Evolutionary conservation across 2,797 vertebrate genomes (phyloP), one percentile per base, ranked within the genome.

Genomic region (Oryzias dopingdopingensis): DNA sequence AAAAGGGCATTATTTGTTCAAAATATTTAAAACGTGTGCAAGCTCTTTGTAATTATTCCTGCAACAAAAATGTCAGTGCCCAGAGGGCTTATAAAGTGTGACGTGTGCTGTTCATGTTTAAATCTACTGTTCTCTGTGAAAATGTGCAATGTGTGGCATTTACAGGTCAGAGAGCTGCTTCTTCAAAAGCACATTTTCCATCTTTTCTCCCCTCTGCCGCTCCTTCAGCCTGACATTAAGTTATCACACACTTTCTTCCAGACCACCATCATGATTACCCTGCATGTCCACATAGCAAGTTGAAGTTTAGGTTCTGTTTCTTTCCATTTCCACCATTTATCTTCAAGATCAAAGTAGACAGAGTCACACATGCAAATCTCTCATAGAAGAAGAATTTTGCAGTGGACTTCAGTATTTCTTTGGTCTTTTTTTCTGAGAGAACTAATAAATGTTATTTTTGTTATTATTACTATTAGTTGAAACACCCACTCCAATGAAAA

Each of bases 71-170:
- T 13, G 23, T 5, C 64, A 76, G 16, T 26, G 45, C 18, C 56
- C 32, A 37, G 32, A 14, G 47, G 54, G 29, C 14, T 48, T 4
- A 12, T 49, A 50, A 23, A 48, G 16, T 42, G 63, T 20, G 32
- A 37, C 32, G 10, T 37, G 32, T 37, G 32, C 32, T 37, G 32
- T 37, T 37, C 32, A 52, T 6, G 44, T 66, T 59, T 40, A 43
- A 16, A 47, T 42, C 3, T 4, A 14, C 43, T n/a, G 53, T 41
- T 61, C 18, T 58, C 56, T 52, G 41, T 45, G 26, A 62, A 60
- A 37, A 24, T 4, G 56, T 67, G 62, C 52, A 57, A 64, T 60
- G 72, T 74, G 52, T 72, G 59, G 67, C 58, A 60, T 49, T 67
- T 44, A 42, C 43, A 61, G 55, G 32, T 37, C 32, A 37, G 32